Conservation (phyloP, 2,888 invertebrate species). For the Frankliniella fusca region DNA sequence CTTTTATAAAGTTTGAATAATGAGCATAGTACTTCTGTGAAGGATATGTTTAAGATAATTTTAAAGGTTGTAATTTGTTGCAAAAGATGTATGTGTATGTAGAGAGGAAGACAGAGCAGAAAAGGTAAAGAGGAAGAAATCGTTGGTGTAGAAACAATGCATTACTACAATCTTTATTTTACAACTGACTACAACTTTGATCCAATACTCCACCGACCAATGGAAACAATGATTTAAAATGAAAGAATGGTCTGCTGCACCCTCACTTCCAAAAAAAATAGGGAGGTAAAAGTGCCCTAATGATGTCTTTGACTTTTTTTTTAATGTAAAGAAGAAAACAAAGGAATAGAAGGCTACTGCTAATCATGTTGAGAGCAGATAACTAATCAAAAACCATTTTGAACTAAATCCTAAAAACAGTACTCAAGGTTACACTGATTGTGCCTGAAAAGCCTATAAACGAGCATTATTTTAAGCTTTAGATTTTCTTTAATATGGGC, state of each 20-base stretch:
- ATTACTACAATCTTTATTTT: constrained; percentile 13
- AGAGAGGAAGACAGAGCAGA: background rate
- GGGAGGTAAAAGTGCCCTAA: background rate
- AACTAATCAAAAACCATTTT: background rate
- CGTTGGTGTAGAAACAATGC: constrained; percentile 1
- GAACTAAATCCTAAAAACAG: background rate
- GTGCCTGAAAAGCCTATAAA: too few species aligned
- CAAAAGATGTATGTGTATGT: too few species aligned
- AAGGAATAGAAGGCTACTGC: constrained; percentile 20
- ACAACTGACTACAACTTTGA: background rate
- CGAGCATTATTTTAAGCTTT: too few species aligned
- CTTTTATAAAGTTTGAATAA: too few species aligned
- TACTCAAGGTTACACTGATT: too few species aligned
- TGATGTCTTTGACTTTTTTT: background rate
- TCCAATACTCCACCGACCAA: too few species aligned
- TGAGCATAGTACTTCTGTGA: too few species aligned
- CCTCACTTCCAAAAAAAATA: background rate
- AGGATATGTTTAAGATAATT: too few species aligned
- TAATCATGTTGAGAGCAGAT: background rate
- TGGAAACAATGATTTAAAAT: too few species aligned
- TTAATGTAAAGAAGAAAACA: background rate
- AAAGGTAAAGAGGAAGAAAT: background rate
- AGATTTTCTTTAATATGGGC: background rate
- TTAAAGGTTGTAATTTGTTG: too few species aligned
- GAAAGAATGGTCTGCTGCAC: too few species aligned